Evolutionary conservation across 2,888 invertebrate species (phyloP).

Genomic region (Lithophane ornitopus): DNA sequence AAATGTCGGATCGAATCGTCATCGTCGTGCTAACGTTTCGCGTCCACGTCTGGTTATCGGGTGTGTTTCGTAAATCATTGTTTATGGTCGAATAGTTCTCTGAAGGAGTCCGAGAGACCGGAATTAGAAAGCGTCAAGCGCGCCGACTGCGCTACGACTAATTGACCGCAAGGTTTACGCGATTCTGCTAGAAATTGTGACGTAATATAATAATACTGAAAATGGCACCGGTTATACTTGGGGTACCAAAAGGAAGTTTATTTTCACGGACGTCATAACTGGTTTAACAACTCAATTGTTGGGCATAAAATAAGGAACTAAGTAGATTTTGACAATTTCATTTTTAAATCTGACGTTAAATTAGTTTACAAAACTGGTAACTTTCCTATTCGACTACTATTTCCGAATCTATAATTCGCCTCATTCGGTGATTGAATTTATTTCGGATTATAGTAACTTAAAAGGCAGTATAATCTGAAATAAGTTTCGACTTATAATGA

Average conservation of each 20-base stretch:
- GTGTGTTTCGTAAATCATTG: constrained; percentile 88
- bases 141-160: constrained; percentile 82
- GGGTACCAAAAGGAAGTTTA: constrained; percentile 37
- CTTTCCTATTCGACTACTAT: constrained; percentile 51
- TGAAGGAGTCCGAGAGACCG: constrained; percentile 83
- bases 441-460: constrained; percentile 49
- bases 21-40: constrained; percentile 76
- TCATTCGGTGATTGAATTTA: constrained; percentile 48
- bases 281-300: constrained; percentile 30
- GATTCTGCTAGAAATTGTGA: constrained; percentile 82
- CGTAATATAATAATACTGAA: constrained; percentile 75
- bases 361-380: constrained; percentile 50
- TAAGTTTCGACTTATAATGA: constrained; percentile 30
- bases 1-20: constrained; percentile 78
- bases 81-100: constrained; percentile 87
- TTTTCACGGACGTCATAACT: constrained; percentile 42
- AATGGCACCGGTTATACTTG: constrained; percentile 44
- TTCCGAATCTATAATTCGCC: constrained; percentile 49
- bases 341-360: constrained; percentile 62
- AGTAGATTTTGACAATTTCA: constrained; percentile 36
- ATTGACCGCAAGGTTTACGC: constrained; percentile 89
- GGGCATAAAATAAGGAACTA: constrained; percentile 20
- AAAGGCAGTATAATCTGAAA: constrained; percentile 43
- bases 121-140: constrained; percentile 89
- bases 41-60: constrained; percentile 72